Percentiles rank a stretch among this genome's conserved stretches.
These are phyloP conservation scores for Microplitis deprimator DNA, from an alignment of 2,888 invertebrate species.

Conservation along the genomic window DNA sequence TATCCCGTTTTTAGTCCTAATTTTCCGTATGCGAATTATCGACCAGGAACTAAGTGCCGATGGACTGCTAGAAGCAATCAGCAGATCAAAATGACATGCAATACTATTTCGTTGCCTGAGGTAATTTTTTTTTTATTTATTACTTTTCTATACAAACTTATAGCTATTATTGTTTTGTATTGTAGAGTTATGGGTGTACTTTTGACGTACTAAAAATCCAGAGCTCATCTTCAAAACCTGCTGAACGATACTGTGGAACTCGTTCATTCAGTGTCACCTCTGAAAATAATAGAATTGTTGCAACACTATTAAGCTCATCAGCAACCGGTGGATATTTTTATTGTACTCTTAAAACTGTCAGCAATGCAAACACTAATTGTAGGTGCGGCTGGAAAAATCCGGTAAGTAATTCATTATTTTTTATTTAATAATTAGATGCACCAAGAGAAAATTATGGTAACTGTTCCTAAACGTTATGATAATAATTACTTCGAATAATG, in stretches of 20 bases:
- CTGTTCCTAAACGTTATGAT: too few relatives aligned
- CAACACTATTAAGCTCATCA: conserved; percentile 55
- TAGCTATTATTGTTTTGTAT: conserved; percentile 60
- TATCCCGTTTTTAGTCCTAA: conserved; percentile 72
- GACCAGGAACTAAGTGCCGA: conserved; percentile 69
- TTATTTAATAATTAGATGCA: not conserved
- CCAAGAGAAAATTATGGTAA: too few relatives aligned
- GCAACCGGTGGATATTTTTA: conserved; percentile 73
- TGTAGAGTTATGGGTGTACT: conserved; percentile 72
- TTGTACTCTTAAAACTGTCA: conserved; percentile 68
- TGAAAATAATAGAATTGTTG: conserved; percentile 54
- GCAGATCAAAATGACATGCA: conserved; percentile 59
- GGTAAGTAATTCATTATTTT: conserved; percentile 57
- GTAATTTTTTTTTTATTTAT: conserved; percentile 62
- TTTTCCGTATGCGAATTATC: conserved; percentile 73
- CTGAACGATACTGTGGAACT: conserved; percentile 74
- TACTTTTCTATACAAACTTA: not conserved
- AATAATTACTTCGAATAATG: too few relatives aligned
- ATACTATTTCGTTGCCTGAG: conserved; percentile 71
- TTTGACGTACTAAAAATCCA: conserved; percentile 73
- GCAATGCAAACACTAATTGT: conserved; percentile 65
- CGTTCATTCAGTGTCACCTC: conserved; percentile 64
- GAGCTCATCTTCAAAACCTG: conserved; percentile 69
- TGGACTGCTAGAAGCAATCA: conserved; percentile 74
- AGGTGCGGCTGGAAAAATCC: conserved; percentile 75